Base-by-base conservation (phyloP, 2,797 vertebrate genomes). In the Chrosomus eos region DNA sequence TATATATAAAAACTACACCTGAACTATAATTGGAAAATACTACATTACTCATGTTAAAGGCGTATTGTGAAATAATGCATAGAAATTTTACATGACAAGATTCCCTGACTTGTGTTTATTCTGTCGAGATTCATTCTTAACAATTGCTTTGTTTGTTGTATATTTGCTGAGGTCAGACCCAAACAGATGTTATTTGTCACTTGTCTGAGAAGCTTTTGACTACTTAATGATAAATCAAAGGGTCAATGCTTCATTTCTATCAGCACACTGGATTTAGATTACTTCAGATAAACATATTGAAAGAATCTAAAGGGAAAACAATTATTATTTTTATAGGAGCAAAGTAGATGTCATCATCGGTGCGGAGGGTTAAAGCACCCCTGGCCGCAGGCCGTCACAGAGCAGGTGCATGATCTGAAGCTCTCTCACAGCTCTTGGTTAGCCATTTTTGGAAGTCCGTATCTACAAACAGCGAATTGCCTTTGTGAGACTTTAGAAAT, bases 401-500 rank as follows among this genome's bases (percentile, higher is more conserved):
- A 64, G 55, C 70, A 64, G 58, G 31, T 75, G 58, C 19, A 5
- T 64, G 38, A 7, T 60, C 71, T 51, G 10, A 74, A 53, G 36
- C 58, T 28, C 23, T 28, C 81, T 53, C 31, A 38, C 16, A 67
- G 48, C 36, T 58, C 80, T 71, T 72, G 21, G 28, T 60, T 72
- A 43, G 80, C 68, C 80, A 72, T 82, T 74, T 82, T 66, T 82
- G 71, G 45, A 51, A 43, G 76, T 55, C 4, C 11, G 6, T 70
- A 81, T 70, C 60, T 43, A 3, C 45, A 82, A 76, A 83, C 81
- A 80, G 48, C 71, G 10, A 82, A 68, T n/a, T 78, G 81, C 80
- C 40, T 77, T 80, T 68, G 71, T 62, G 53, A 58, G 33, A 23
- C 40, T 76, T 55, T 84, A 84, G 70, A 83, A 68, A 78, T 82